A percentile compares a stretch with the other conserved stretches of the same genome.
These are phyloP conservation scores for Pelobates cultripes DNA, from an alignment of 2,797 vertebrate genomes.

Conservation along the genomic window DNA sequence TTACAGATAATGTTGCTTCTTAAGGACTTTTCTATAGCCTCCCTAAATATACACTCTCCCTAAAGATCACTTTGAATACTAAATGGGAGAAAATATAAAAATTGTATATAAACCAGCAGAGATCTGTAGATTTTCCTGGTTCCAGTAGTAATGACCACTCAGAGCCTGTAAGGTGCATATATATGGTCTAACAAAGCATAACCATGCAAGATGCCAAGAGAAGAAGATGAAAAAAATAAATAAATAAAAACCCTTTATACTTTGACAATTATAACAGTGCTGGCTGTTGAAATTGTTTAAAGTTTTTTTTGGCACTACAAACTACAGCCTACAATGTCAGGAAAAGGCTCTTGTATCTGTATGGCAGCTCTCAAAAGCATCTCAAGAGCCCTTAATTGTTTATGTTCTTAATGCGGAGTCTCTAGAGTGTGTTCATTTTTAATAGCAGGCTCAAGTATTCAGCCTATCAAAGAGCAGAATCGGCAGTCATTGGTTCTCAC, in stretches of 20 bases:
- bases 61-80: too few relatives aligned
- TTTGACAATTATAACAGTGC: slow-evolving; percentile 59
- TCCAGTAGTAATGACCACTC: neutral
- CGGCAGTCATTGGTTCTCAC: slow-evolving; percentile 68
- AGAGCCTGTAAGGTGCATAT: neutral
- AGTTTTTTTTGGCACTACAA: slow-evolving; percentile 64
- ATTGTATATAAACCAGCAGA: too few relatives aligned
- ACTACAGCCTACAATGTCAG: slow-evolving; percentile 59
- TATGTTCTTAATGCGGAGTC: slow-evolving; percentile 76
- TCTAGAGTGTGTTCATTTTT: slow-evolving; percentile 83
- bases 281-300: slow-evolving; percentile 67
- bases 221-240: neutral
- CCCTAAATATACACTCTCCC: too few relatives aligned
- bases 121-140: too few relatives aligned
- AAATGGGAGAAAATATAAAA: too few relatives aligned
- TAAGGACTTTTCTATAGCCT: too few relatives aligned
- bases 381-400: slow-evolving; percentile 81
- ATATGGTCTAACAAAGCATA: too few relatives aligned
- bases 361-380: slow-evolving; percentile 68
- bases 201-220: neutral
- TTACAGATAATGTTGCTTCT: too few relatives aligned
- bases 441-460: slow-evolving; percentile 74
- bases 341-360: slow-evolving; percentile 68
- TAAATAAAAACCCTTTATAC: slow-evolving; percentile 52
- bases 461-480: slow-evolving; percentile 74